phyloP scores from a whole-genome alignment of 2,113 vertebrate species.

The Paracanthobrama guichenoti region DNA sequence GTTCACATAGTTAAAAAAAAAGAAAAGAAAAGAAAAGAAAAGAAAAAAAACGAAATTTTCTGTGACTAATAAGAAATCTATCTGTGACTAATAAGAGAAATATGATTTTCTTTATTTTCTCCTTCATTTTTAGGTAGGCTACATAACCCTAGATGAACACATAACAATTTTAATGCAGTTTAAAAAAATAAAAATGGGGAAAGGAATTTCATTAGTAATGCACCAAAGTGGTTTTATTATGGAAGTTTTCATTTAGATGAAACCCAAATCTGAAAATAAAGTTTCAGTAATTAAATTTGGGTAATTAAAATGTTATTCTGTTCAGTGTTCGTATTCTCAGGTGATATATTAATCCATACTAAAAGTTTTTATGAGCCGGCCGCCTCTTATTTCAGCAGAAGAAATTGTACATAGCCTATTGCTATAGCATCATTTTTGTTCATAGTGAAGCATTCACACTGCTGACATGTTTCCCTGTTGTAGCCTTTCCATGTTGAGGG shows the following conservation, averaged over 20 bases:
- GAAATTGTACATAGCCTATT: not conserved
- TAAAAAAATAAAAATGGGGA: not conserved
- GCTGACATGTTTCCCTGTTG: not conserved
- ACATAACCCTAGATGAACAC: not conserved
- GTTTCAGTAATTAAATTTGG: not conserved
- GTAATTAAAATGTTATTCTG: not conserved
- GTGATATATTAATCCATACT: too few relatives aligned
- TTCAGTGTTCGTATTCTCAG: not conserved
- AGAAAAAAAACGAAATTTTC: too few relatives aligned
- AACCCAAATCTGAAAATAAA: not conserved
- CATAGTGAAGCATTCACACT: not conserved
- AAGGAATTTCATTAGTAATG: not conserved
- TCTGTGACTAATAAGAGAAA: too few relatives aligned
- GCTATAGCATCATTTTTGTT: not conserved
- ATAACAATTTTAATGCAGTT: not conserved
- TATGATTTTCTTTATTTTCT: too few relatives aligned
- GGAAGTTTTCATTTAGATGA: not conserved
- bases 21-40: too few relatives aligned
- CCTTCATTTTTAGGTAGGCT: not conserved
- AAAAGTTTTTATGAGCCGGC: not conserved
- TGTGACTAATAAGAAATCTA: too few relatives aligned
- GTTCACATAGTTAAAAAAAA: too few relatives aligned
- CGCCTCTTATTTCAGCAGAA: not conserved
- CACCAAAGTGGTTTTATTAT: not conserved
- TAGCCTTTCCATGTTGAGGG: not conserved